Evolutionary conservation across 2,113 vertebrate genomes (phyloP).

Genomic region (Sminthopsis crassicaudata): DNA sequence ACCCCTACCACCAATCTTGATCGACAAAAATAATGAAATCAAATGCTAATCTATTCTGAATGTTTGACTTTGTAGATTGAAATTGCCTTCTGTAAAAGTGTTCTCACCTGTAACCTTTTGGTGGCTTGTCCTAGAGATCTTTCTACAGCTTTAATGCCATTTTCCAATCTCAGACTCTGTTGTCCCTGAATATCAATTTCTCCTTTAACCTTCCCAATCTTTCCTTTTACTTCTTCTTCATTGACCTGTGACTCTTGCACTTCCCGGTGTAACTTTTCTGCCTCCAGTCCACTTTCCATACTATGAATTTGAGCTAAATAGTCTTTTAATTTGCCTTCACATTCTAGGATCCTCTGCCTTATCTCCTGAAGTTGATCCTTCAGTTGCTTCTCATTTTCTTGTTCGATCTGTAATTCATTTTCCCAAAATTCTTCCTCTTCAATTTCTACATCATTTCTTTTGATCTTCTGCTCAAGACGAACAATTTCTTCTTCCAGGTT

Average conservation of each 20-base stretch:
- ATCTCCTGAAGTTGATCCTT: slow-evolving; percentile 95
- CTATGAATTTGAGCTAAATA: slow-evolving; percentile 89
- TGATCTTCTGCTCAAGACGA: slow-evolving; percentile 93
- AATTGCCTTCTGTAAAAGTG: background rate
- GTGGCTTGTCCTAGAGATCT: slow-evolving; percentile 93
- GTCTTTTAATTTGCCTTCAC: slow-evolving; percentile 91
- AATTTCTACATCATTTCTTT: slow-evolving; percentile 94
- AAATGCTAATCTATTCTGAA: background rate
- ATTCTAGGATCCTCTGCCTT: slow-evolving; percentile 88
- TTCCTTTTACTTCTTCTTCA: slow-evolving; percentile 92
- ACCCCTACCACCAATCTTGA: slow-evolving; percentile 3
- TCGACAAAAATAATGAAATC: background rate
- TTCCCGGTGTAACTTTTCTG: slow-evolving; percentile 92
- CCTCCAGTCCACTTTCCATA: slow-evolving; percentile 92
- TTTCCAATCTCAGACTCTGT: slow-evolving; percentile 94
- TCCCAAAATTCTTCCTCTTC: slow-evolving; percentile 99
- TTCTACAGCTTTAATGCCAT: slow-evolving; percentile 94
- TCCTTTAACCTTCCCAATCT: slow-evolving; percentile 90
- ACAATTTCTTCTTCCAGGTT: slow-evolving; percentile 91
- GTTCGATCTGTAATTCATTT: slow-evolving; percentile 96
- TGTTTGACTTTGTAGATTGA: background rate
- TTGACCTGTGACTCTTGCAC: slow-evolving; percentile 91
- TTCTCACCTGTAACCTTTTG: slow-evolving; percentile 92
- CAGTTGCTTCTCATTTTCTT: slow-evolving; percentile 96
- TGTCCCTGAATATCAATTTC: slow-evolving; percentile 94